Evolutionary conservation across 2,797 vertebrate species (phyloP).

Genomic region (Acrossocheilus wenchowensis): DNA sequence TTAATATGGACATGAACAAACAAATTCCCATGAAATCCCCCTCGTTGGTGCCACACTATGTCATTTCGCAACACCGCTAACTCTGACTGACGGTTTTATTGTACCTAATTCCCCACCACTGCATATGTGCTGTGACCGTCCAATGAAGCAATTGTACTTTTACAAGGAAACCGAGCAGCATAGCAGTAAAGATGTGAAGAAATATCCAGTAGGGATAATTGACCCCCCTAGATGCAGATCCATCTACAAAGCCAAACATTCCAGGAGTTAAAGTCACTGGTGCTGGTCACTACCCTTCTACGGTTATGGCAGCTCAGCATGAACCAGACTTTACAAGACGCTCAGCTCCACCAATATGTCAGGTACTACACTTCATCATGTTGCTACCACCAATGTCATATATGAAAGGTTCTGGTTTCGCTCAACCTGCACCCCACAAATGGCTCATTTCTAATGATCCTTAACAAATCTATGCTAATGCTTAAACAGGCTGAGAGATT

Average conservation of each 20-base stretch:
- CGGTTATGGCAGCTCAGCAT: constrained; percentile 56
- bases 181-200: constrained; percentile 66
- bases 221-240: constrained; percentile 50
- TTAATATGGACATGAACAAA: constrained; percentile 11
- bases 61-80: constrained; percentile 3
- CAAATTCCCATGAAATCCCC: background rate
- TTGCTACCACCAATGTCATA: constrained; percentile 13
- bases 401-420: constrained; percentile 1
- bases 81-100: constrained; percentile 55
- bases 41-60: background rate
- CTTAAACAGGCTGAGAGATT: constrained; percentile 39
- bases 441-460: constrained; percentile 41
- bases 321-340: constrained; percentile 68
- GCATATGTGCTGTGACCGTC: constrained; percentile 63
- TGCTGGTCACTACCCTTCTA: constrained; percentile 60
- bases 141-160: constrained; percentile 64
- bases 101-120: constrained; percentile 29
- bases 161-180: constrained; percentile 67
- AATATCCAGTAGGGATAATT: constrained; percentile 66
- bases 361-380: constrained; percentile 7
- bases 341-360: constrained; percentile 50
- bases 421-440: constrained; percentile 35
- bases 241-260: constrained; percentile 57
- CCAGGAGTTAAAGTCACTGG: constrained; percentile 63
- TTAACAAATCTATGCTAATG: constrained; percentile 39